Conservation (phyloP, 2,888 invertebrate genomes). For the Ethmia dodecea region DNA sequence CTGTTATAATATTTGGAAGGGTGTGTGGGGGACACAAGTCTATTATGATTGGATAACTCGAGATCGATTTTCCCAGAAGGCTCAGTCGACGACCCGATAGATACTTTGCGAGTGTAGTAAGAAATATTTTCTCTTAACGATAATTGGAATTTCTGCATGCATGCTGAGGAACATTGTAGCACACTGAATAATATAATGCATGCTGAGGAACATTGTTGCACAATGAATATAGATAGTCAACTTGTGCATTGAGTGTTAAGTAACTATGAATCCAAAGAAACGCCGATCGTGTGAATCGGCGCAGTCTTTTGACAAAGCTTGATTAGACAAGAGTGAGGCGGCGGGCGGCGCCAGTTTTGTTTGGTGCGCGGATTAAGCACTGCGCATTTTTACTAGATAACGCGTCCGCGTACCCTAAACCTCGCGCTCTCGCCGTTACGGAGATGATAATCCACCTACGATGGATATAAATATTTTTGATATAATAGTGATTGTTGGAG, state of each 20-base stretch:
- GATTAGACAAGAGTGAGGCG: slow-evolving; percentile 28
- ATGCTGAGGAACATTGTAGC: slow-evolving; percentile 35
- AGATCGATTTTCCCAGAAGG: slow-evolving; percentile 59
- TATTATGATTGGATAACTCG: slow-evolving; percentile 41
- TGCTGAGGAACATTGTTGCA: slow-evolving; percentile 35
- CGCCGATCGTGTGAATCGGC: slow-evolving; percentile 39
- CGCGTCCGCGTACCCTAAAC: slow-evolving; percentile 12
- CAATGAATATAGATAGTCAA: slow-evolving; percentile 30
- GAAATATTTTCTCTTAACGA: slow-evolving; percentile 38
- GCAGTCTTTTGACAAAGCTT: slow-evolving; percentile 31
- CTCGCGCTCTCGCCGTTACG: slow-evolving; percentile 22
- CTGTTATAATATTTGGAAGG: slow-evolving; percentile 49
- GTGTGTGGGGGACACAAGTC: slow-evolving; percentile 56
- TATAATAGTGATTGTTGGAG: slow-evolving; percentile 67
- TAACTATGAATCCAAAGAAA: slow-evolving; percentile 60
- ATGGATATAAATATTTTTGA: slow-evolving; percentile 61
- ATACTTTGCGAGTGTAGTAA: slow-evolving; percentile 50
- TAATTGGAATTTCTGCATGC: slow-evolving; percentile 45
- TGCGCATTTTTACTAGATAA: too few relatives aligned
- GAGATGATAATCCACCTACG: slow-evolving; percentile 35
- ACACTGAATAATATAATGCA: slow-evolving; percentile 41
- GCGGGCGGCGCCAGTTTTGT: slow-evolving; percentile 6
- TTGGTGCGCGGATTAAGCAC: too few relatives aligned
- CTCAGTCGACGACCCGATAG: slow-evolving; percentile 50
- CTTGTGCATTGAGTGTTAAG: slow-evolving; percentile 46